Conservation (phyloP, 2,113 vertebrate genomes). For the Aegotheles bennettii region DNA sequence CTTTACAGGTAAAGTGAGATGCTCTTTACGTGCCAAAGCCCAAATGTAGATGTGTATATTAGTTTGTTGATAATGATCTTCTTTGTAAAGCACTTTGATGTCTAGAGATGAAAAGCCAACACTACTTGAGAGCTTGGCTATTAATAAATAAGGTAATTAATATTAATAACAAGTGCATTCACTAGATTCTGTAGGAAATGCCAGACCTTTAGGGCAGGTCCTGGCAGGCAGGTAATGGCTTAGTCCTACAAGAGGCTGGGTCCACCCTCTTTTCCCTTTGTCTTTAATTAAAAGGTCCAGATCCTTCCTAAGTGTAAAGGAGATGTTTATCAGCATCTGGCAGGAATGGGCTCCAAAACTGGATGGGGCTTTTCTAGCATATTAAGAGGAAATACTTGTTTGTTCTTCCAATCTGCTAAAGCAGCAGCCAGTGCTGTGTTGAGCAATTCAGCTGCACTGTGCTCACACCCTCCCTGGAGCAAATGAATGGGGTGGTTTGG, state of each 20-base stretch:
- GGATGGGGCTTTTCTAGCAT: background rate
- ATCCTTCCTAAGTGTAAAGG: background rate
- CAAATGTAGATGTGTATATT: background rate
- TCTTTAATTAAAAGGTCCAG: background rate
- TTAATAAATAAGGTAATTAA: background rate
- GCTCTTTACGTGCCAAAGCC: background rate
- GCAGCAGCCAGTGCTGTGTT: background rate
- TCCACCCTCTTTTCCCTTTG: background rate
- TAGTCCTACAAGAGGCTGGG: background rate
- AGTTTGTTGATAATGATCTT: slow-evolving; percentile 1
- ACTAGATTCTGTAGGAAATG: background rate
- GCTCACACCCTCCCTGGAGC: background rate
- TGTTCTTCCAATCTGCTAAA: background rate
- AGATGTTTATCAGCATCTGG: background rate
- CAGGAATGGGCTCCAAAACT: background rate
- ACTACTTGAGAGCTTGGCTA: background rate
- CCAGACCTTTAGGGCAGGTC: background rate
- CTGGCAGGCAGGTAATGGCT: background rate
- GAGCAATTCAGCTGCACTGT: background rate
- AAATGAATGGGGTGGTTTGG: background rate
- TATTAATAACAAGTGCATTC: background rate
- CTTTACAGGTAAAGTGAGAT: background rate
- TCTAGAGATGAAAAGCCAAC: background rate
- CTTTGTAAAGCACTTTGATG: background rate
- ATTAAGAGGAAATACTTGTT: background rate